Evolutionary conservation across 2,888 invertebrate species (phyloP), one percentile per base, ranked within the genome.

Genomic region (Stenodera caucasica): DNA sequence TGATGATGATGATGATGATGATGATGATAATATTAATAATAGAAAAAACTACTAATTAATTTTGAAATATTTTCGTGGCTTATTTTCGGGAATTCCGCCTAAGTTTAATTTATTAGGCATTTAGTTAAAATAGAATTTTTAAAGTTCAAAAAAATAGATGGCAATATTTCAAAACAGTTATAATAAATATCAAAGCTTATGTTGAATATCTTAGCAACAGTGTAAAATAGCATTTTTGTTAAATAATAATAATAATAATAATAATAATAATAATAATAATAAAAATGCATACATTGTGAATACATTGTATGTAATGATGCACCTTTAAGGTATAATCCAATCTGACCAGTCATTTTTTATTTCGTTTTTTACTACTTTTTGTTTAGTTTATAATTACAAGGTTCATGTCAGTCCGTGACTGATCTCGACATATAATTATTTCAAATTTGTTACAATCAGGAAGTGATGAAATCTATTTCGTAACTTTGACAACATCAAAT

Each of bases 341-440:
- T 2, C 21, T 15, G 37, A 37, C 37, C 9, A 15, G 21, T 45
- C 5, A 8, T 45, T 45, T 45, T n/a, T n/a, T n/a, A n/a, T n/a
- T n/a, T n/a, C n/a, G n/a, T n/a, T n/a, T n/a, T n/a, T n/a, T n/a
- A n/a, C n/a, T n/a, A n/a, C n/a, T n/a, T n/a, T n/a, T 45, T 45
- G 11, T 45, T 21, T 21, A 45, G 1, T 21, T 45, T 18, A 40
- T 40, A 21, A 45, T 45, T 45, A 45, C 12, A 18, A 45, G 45
- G 18, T 45, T 45, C 11, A 45, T 45, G 45, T 11, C 45, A 45
- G 21, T 45, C 45, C 45, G 45, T 45, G 45, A 45, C 45, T 45
- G 45, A 45, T 45, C 45, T 45, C 37, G 21, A 45, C 21, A 21
- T 45, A 45, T 45, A 45, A 45, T 45, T 45, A 45, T 45, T 45